Conservation (phyloP, 2,113 vertebrate genomes). For the Triplophysa rosa region DNA sequence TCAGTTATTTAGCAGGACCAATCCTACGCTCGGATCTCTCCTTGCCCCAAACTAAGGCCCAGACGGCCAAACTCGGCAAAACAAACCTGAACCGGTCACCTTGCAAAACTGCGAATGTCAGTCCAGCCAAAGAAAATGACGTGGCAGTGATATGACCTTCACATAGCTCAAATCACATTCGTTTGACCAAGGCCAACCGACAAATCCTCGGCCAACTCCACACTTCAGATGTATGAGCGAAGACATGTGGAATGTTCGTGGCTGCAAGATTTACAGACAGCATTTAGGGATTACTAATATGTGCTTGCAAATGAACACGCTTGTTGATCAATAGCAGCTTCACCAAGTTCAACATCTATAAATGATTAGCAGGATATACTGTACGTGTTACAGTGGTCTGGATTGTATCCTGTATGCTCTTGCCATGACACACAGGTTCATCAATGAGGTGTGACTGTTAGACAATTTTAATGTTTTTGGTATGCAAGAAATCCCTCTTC, state of each 20-base stretch:
- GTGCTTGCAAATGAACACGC: constrained; percentile 38
- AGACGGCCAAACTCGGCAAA: background rate
- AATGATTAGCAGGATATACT: background rate
- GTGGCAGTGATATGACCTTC: constrained; percentile 47
- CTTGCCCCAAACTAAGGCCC: background rate
- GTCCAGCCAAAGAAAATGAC: constrained; percentile 23
- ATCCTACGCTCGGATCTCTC: background rate
- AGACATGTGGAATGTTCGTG: constrained; percentile 61
- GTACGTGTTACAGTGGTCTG: background rate
- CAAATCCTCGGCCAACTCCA: constrained; percentile 50
- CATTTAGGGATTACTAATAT: constrained; percentile 38
- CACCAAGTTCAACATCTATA: constrained; percentile 49
- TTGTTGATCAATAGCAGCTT: constrained; percentile 41
- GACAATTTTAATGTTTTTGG: constrained; percentile 67
- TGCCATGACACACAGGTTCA: constrained; percentile 71
- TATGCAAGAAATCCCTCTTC: constrained; percentile 66
- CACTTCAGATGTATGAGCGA: constrained; percentile 56
- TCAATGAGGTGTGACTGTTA: constrained; percentile 60
- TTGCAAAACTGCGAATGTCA: constrained; percentile 24
- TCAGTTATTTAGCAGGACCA: background rate
- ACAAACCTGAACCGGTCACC: background rate
- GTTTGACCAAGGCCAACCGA: constrained; percentile 51
- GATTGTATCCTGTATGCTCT: background rate
- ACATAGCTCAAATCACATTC: constrained; percentile 45
- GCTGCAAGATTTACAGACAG: constrained; percentile 51